Evolutionary conservation across 2,113 vertebrate genomes (phyloP).

Genomic region (Thinocorus orbignyianus): DNA sequence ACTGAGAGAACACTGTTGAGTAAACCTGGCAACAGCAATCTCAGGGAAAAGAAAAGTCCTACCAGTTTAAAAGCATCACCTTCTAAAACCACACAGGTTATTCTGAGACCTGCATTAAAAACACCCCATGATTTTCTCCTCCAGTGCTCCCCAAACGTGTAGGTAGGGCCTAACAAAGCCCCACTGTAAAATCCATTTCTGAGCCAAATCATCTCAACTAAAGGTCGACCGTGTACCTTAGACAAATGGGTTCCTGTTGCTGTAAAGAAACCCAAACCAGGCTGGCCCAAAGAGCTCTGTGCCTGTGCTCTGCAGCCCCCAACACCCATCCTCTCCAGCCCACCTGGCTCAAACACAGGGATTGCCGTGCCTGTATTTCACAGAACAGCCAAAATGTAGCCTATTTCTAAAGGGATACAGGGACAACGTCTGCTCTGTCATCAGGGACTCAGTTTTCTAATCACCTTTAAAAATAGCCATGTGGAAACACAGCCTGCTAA

Average conservation of each 20-base stretch:
- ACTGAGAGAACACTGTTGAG: background rate
- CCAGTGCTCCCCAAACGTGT: fast-evolving
- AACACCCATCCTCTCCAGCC: background rate
- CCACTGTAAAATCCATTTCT: background rate
- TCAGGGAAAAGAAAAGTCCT: background rate
- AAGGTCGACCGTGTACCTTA: background rate
- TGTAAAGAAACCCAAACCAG: background rate
- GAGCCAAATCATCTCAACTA: background rate
- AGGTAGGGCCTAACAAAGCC: background rate
- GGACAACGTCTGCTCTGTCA: background rate
- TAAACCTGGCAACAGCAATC: background rate
- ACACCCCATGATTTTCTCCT: background rate
- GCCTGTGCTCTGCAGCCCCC: background rate
- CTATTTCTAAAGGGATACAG: background rate
- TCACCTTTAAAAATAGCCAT: background rate
- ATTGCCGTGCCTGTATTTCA: background rate
- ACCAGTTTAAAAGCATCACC: background rate
- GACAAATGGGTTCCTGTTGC: fast-evolving
- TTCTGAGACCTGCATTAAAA: background rate
- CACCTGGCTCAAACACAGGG: background rate
- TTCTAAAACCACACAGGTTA: background rate
- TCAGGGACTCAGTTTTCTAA: background rate
- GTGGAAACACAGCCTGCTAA: background rate
- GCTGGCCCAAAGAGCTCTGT: background rate
- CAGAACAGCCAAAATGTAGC: background rate